These are phyloP conservation scores for Hypselothyrea guttata DNA, from an alignment of 2,888 invertebrate species.

Conservation along the genomic window DNA sequence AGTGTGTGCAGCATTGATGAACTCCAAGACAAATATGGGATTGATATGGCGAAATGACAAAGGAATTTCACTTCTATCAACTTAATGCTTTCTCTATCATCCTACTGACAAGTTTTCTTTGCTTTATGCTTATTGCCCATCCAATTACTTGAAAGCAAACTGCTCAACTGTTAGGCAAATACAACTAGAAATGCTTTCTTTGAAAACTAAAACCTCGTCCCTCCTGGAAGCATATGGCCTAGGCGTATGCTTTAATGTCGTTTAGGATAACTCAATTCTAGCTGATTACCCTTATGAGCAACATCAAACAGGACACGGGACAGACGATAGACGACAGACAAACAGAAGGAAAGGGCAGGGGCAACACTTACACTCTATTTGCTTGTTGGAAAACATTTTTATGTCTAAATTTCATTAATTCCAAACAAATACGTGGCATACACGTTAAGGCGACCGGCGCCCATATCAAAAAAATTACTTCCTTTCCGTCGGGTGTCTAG, in stretches of 20 bases:
- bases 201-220: slow-evolving; percentile 15
- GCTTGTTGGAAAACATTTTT: slow-evolving; percentile 51
- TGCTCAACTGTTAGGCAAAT: not conserved
- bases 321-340: slow-evolving; percentile 17
- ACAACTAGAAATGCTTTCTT: too few species aligned
- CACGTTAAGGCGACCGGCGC: slow-evolving; percentile 40
- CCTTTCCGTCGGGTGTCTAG: slow-evolving; percentile 46
- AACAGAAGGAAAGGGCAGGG: not conserved
- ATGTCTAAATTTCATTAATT: slow-evolving; percentile 75
- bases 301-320: slow-evolving; percentile 44
- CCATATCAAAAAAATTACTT: slow-evolving; percentile 68
- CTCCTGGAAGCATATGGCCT: not conserved
- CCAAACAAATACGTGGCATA: slow-evolving; percentile 58
- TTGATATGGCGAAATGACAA: too few species aligned
- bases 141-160: too few species aligned
- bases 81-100: too few species aligned
- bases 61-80: too few species aligned
- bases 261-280: slow-evolving; percentile 69
- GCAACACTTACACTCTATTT: slow-evolving; percentile 33
- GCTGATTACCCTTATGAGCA: slow-evolving; percentile 67
- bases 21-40: too few species aligned
- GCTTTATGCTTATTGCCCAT: not conserved
- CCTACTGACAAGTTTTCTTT: too few species aligned
- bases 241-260: slow-evolving; percentile 57
- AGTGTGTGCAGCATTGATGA: too few species aligned